Evolutionary conservation across 2,113 vertebrate genomes (phyloP).

Genomic region (Macheiramphus alcinus): DNA sequence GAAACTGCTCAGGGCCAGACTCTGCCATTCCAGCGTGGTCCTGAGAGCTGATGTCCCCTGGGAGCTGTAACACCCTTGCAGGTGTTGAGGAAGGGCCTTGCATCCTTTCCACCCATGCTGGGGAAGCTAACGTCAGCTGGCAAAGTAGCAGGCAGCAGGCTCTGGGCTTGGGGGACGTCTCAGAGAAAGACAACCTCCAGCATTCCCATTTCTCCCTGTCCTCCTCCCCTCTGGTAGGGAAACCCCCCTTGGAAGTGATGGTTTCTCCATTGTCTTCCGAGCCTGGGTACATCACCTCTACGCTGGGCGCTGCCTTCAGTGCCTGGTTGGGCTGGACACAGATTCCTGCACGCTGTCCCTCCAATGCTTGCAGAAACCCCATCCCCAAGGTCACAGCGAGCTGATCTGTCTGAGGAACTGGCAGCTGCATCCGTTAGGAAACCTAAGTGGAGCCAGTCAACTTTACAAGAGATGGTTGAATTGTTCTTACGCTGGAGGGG

Average conservation of each 20-base stretch:
- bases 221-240: neutral
- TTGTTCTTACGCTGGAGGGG: neutral
- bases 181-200: neutral
- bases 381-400: neutral
- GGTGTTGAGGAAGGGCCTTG: neutral
- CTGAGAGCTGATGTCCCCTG: neutral
- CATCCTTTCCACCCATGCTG: neutral
- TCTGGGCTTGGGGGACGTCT: neutral
- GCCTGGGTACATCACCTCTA: neutral
- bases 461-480: neutral
- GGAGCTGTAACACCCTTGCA: neutral
- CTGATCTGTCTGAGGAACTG: neutral
- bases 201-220: neutral
- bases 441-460: neutral
- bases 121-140: neutral
- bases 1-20: neutral
- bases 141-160: neutral
- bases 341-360: neutral
- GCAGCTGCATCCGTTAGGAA: neutral
- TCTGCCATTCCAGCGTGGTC: neutral
- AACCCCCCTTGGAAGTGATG: fast-evolving
- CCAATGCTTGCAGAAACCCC: neutral
- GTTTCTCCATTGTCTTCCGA: fast-evolving
- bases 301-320: neutral
- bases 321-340: neutral